Evolutionary conservation across 2,888 invertebrate genomes (phyloP), one percentile per base, ranked within the genome.

Genomic region (Macaria liturata): DNA sequence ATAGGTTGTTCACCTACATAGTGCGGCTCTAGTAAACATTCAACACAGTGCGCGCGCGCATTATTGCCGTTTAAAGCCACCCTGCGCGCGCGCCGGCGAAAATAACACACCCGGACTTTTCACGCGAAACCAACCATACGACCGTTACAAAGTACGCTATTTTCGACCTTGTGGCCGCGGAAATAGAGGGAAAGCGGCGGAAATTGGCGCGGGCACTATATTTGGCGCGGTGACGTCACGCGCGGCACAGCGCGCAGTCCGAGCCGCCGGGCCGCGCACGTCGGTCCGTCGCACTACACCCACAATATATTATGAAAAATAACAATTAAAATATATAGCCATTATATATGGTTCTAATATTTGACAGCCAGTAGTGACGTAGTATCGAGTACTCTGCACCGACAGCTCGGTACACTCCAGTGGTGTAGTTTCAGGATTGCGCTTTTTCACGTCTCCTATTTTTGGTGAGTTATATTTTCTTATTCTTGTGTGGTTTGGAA

Each of bases 41-140:
- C 40, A 52, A 55, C 54, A 55, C 56, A 54, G 49, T 43, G 75
- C 70, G 71, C 75, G 73, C 72, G 70, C 66, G 62, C 62, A 67
- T 69, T 80, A 84, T 89, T 84, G 86, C 91, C 91, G 90, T 91
- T 90, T 91, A 76, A 88, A 90, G 91, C 72, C 86, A 86, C 82
- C 84, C 80, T 80, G 86, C 82, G 86, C 84, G 86, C 81, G 70
- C 81, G 80, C 83, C 79, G 80, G 87, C 89, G 83, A 90, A 91
- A 91, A 91, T 91, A 91, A 90, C 91, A 85, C 78, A 69, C 77
- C 78, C 80, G 80, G 81, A 84, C 83, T 83, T 85, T 85, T 85
- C 81, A 68, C 59, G 47, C 47, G 9, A 57, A 39, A 79, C 81
- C 58, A 71, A 59, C 76, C 32, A 70, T 83, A 75, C 64, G 57